These are phyloP conservation scores for Eurytoma californica DNA, from an alignment of 2,888 invertebrate genomes.

Conservation along the genomic window DNA sequence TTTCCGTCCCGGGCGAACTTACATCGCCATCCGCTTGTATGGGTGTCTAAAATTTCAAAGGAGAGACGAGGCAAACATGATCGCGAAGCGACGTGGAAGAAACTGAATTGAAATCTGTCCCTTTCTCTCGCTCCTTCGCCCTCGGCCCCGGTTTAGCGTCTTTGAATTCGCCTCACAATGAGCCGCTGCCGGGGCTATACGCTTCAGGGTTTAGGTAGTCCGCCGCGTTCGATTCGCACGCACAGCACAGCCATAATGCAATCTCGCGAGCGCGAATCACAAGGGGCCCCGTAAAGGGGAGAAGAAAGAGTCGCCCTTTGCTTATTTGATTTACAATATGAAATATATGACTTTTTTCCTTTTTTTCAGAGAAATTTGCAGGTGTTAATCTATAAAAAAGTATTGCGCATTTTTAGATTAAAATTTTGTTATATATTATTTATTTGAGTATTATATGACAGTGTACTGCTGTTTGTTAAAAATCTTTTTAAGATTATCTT, in stretches of 20 bases:
- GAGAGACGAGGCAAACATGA: background rate
- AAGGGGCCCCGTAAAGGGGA: background rate
- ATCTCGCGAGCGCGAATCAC: background rate
- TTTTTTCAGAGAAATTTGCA: too few relatives aligned
- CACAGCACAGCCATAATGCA: background rate
- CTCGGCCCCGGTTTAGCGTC: slow-evolving; percentile 70
- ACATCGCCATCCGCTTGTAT: background rate
- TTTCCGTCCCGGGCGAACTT: background rate
- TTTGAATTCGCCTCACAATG: slow-evolving; percentile 72
- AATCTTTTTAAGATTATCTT: too few relatives aligned
- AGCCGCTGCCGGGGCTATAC: slow-evolving; percentile 61
- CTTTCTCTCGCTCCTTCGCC: background rate
- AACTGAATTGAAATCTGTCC: slow-evolving; percentile 11
- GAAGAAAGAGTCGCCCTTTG: background rate
- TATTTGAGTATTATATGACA: too few relatives aligned
- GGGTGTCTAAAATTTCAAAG: background rate
- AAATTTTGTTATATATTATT: too few relatives aligned
- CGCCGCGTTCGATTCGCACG: slow-evolving; percentile 10
- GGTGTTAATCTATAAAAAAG: too few relatives aligned
- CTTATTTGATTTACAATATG: background rate
- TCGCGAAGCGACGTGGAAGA: background rate
- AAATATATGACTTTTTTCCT: too few relatives aligned
- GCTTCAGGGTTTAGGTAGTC: slow-evolving; percentile 45
- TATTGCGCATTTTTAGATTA: too few relatives aligned
- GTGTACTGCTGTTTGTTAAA: too few relatives aligned